These are phyloP conservation scores for Ellobium chinense DNA, from an alignment of 2,888 invertebrate species.

Conservation along the genomic window DNA sequence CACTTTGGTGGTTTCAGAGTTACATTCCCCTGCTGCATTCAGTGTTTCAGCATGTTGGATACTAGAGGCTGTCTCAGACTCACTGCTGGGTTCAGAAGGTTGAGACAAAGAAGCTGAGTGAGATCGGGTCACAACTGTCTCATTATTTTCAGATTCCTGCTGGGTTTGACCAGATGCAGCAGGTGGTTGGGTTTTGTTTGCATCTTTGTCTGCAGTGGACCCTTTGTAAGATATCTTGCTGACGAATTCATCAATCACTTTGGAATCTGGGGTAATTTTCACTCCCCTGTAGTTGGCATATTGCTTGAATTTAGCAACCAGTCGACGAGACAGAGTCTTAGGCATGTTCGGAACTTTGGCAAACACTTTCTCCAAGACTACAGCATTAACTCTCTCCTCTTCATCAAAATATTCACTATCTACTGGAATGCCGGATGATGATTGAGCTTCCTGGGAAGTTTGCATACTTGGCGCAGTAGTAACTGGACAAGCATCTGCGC, in stretches of 20 bases:
- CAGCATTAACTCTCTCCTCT: conserved; percentile 36
- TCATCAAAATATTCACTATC: conserved; percentile 15
- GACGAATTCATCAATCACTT: conserved; percentile 47
- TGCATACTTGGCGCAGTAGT: too few species aligned
- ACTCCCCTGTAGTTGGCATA: conserved; percentile 36
- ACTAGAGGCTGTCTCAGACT: background rate
- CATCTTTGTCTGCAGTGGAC: background rate
- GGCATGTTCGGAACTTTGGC: conserved; percentile 45
- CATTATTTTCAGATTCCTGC: background rate
- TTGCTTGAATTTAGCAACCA: conserved; percentile 38
- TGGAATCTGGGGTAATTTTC: conserved; percentile 37
- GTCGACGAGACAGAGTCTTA: conserved; percentile 35
- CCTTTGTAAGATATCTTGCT: conserved; percentile 43
- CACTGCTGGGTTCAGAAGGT: too few species aligned
- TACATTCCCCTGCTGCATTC: background rate
- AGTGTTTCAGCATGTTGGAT: background rate
- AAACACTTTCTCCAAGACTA: conserved; percentile 41
- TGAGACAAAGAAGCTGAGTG: too few species aligned
- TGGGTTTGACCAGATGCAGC: background rate
- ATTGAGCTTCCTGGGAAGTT: too few species aligned
- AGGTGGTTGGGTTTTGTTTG: background rate
- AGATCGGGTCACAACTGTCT: too few species aligned
- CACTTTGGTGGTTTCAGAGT: background rate
- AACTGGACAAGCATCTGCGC: too few species aligned
- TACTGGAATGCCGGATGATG: background rate